Evolutionary conservation across 2,797 vertebrate genomes (phyloP), one percentile per base, ranked within the genome.

Genomic region (Rhyacichthys aspro): DNA sequence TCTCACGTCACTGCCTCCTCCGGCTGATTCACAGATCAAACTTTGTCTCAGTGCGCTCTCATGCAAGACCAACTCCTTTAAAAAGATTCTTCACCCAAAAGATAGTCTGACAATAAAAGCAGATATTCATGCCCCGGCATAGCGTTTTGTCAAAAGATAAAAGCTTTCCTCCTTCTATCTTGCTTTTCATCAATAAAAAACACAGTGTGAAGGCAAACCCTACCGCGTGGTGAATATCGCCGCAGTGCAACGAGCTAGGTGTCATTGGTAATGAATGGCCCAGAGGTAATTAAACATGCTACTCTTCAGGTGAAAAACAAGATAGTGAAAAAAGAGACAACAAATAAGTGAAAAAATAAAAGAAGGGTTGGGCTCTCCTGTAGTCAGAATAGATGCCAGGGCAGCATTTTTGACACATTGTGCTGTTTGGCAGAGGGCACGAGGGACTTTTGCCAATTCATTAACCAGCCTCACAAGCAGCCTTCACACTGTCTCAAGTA

Each of bases 251-350:
- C 82, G 79, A 82, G 77, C 55, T 84, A 47, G 72, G 81, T 83
- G 85, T 89, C 81, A 78, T 77, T 69, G 74, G 82, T 89, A 92
- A 92, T 86, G 84, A 90, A 90, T 88, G 81, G 88, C 86, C 85
- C 81, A 76, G 88, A 84, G 80, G 81, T 91, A 91, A 93, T 93
- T 91, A 89, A 89, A 90, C 79, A 82, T 42, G 67, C 79, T 68
- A 67, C 83, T 89, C 82, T 85, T 90, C 73, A 72, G 75, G 78
- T 80, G 78, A 71, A 85, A 79, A 84, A 86, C 70, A 84, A 76
- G 81, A 85, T 78, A 42, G 63, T 79, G 83, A 78, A 82, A 43
- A 81, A 85, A 88, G 82, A 70, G 75, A 86, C 79, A 81, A 91
- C 86, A 82, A 87, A 89, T 82, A 81, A 81, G 85, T 64, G n/a